Evolutionary conservation across 2,888 invertebrate genomes (phyloP).

Genomic region (Ochropacha duplaris): DNA sequence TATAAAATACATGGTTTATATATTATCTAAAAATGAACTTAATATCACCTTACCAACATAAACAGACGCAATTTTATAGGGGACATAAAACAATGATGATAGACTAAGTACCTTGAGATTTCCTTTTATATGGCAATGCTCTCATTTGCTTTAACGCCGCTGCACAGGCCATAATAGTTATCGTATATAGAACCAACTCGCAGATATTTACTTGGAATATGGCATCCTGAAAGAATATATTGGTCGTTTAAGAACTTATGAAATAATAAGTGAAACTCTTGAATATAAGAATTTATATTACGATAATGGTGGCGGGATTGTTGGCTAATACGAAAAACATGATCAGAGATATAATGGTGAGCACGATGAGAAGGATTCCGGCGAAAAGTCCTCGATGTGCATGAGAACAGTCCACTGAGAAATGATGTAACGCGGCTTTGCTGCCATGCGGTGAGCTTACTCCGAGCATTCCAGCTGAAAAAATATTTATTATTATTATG

Average conservation of each 20-base stretch:
- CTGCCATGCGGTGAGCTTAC: slow-evolving; percentile 72
- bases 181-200: slow-evolving; percentile 88
- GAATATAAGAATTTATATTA: slow-evolving; percentile 35
- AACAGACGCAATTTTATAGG: slow-evolving; percentile 6
- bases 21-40: neutral
- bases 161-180: slow-evolving; percentile 85
- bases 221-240: slow-evolving; percentile 74
- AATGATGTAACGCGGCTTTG: slow-evolving; percentile 82
- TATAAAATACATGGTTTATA: neutral
- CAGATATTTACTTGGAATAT: slow-evolving; percentile 90
- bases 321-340: slow-evolving; percentile 94
- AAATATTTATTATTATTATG: slow-evolving; percentile 6
- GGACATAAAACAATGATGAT: slow-evolving; percentile 13
- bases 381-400: slow-evolving; percentile 90
- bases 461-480: slow-evolving; percentile 82
- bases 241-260: slow-evolving; percentile 4
- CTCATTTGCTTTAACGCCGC: slow-evolving; percentile 87
- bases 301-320: slow-evolving; percentile 82
- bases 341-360: slow-evolving; percentile 93
- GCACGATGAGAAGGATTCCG: slow-evolving; percentile 89
- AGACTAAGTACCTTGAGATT: slow-evolving; percentile 69
- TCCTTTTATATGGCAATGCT: slow-evolving; percentile 85
- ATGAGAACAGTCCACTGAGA: slow-evolving; percentile 92
- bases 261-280: neutral
- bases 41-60: neutral